These are phyloP conservation scores for Actinernus sp. DNA, from an alignment of 92 coral and sea anemone species.

Conservation along the genomic window DNA sequence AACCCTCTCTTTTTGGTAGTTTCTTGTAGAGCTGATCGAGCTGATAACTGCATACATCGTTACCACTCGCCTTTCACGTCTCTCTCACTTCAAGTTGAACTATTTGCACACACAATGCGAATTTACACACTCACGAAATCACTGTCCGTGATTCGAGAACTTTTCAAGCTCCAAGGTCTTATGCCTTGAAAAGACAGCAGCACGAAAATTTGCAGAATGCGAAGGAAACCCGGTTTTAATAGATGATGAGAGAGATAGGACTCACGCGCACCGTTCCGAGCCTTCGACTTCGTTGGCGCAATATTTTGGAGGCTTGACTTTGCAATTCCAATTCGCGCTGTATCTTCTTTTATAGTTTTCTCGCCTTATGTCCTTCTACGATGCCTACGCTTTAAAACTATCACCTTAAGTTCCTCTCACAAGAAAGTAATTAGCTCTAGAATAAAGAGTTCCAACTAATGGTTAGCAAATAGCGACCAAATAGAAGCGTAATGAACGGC, in stretches of 20 bases:
- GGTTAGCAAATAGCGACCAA: constrained; percentile 37
- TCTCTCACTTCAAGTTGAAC: neutral
- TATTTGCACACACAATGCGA: neutral
- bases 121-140: neutral
- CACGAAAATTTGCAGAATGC: neutral
- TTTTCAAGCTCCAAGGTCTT: neutral
- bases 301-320: neutral
- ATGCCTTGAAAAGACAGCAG: neutral
- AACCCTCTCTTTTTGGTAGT: neutral
- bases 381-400: neutral
- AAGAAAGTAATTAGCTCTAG: neutral
- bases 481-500: constrained; percentile 22
- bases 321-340: neutral
- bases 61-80: neutral
- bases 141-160: too few relatives aligned
- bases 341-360: neutral
- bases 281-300: too few relatives aligned
- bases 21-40: neutral
- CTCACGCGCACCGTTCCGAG: too few relatives aligned
- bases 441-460: constrained; percentile 15
- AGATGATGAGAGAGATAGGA: too few relatives aligned
- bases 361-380: neutral
- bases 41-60: neutral
- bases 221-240: neutral
- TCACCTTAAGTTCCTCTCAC: neutral